Conservation (phyloP, 1,140 invertebrate genomes). For the Drosophila subpulchrella region DNA sequence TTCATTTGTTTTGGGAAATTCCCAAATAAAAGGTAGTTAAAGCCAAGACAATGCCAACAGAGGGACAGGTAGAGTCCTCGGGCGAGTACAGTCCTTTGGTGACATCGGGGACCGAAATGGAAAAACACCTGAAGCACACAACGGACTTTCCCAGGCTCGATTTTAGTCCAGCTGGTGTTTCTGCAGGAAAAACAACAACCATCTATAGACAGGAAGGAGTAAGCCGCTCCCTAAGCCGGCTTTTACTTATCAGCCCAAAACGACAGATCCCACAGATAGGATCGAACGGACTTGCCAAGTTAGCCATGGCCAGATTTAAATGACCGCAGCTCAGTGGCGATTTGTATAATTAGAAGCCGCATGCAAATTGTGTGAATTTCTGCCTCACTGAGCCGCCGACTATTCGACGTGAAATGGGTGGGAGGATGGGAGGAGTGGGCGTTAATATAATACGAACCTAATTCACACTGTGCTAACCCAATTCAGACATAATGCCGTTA, state of each 20-base stretch:
- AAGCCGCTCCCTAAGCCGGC: slow-evolving; percentile 72
- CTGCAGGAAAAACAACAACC: slow-evolving; percentile 29
- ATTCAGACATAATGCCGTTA: neutral
- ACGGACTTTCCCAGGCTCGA: slow-evolving; percentile 75
- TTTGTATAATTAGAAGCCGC: slow-evolving; percentile 82
- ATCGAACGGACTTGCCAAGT: slow-evolving; percentile 57
- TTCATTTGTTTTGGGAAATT: slow-evolving; percentile 82
- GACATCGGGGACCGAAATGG: slow-evolving; percentile 53
- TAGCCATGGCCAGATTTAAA: slow-evolving; percentile 80
- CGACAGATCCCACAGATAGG: slow-evolving; percentile 39
- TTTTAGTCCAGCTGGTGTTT: slow-evolving; percentile 63
- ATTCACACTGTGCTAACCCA: slow-evolving; percentile 12
- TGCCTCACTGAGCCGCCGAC: slow-evolving; percentile 17
- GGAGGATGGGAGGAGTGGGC: neutral
- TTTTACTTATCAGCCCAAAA: slow-evolving; percentile 68
- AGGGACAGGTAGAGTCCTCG: slow-evolving; percentile 51
- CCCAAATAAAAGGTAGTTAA: slow-evolving; percentile 81
- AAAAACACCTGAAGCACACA: slow-evolving; percentile 62
- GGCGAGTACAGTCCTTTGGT: slow-evolving; percentile 62
- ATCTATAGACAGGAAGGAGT: slow-evolving; percentile 67
- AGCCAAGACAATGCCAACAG: slow-evolving; percentile 68
- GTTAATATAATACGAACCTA: slow-evolving; percentile 2
- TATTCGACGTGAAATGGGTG: neutral
- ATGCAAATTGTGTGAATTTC: slow-evolving; percentile 80
- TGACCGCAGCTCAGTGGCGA: slow-evolving; percentile 78